phyloP scores from a whole-genome alignment of 1,140 invertebrate species.

The Saccostrea echinata region DNA sequence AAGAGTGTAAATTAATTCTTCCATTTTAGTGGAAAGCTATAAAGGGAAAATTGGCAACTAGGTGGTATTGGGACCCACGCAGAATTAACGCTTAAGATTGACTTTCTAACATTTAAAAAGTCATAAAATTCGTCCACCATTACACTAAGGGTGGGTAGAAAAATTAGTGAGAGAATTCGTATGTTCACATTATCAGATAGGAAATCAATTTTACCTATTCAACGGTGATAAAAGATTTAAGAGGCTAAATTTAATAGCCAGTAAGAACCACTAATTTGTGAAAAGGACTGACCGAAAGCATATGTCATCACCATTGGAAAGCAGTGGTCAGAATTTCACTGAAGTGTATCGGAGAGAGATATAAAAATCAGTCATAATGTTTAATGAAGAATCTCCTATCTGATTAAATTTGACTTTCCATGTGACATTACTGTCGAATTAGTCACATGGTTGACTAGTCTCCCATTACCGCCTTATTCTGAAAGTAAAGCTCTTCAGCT shows the following conservation, averaged over 20 bases:
- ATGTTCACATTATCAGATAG: slow-evolving; percentile 12
- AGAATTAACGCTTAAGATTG: slow-evolving; percentile 23
- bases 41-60: slow-evolving; percentile 23
- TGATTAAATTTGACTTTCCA: slow-evolving; percentile 25
- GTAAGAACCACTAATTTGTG: slow-evolving; percentile 23
- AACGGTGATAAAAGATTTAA: slow-evolving; percentile 31
- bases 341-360: slow-evolving; percentile 23
- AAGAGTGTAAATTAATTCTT: slow-evolving; percentile 33
- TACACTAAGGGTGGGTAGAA: neutral
- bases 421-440: slow-evolving; percentile 33
- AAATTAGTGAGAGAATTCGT: slow-evolving; percentile 37
- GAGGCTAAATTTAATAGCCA: slow-evolving; percentile 35
- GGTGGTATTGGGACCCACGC: slow-evolving; percentile 29
- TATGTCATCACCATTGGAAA: slow-evolving; percentile 19
- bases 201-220: slow-evolving; percentile 25
- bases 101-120: slow-evolving; percentile 23
- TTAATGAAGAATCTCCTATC: slow-evolving; percentile 22
- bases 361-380: slow-evolving; percentile 38
- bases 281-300: slow-evolving; percentile 26
- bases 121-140: neutral
- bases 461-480: neutral
- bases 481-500: neutral
- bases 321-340: neutral
- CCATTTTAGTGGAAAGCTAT: slow-evolving; percentile 28
- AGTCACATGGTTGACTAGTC: slow-evolving; percentile 15